A percentile compares a stretch with the other conserved stretches of the same genome.
These are phyloP conservation scores for Mastomys coucha DNA, from an alignment of 2,113 vertebrate genomes.

Conservation along the genomic window DNA sequence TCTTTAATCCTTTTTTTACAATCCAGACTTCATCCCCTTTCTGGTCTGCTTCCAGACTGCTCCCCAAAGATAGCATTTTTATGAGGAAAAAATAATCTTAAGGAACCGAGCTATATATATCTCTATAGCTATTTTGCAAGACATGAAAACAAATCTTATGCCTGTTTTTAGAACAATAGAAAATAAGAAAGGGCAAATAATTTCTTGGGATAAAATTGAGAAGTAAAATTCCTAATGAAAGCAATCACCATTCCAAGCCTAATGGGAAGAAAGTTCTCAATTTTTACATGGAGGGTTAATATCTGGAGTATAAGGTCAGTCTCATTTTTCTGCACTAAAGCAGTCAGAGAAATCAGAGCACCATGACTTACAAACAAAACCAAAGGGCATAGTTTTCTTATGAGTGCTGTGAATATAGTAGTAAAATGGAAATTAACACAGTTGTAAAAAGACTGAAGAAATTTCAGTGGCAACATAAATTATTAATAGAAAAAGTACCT, in stretches of 20 bases:
- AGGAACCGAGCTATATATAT: neutral
- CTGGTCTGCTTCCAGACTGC: too few species aligned
- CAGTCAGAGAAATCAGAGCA: conserved; percentile 32
- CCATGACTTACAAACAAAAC: neutral
- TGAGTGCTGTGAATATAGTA: conserved; percentile 30
- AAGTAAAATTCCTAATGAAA: conserved; percentile 6
- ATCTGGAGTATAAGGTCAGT: neutral
- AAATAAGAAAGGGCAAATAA: neutral
- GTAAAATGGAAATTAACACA: conserved; percentile 55
- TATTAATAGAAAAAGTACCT: conserved; percentile 65
- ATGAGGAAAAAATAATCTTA: neutral
- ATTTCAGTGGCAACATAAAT: conserved; percentile 59
- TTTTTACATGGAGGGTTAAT: neutral
- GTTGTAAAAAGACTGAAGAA: conserved; percentile 31
- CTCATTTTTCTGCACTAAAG: neutral
- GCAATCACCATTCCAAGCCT: neutral
- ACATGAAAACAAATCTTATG: conserved; percentile 6
- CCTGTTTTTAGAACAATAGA: neutral
- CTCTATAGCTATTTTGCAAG: neutral
- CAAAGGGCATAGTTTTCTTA: neutral
- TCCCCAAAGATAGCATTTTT: neutral
- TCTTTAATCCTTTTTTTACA: too few species aligned
- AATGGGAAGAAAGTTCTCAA: neutral
- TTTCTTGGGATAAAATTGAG: conserved; percentile 30
- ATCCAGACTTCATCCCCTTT: too few species aligned